These are phyloP conservation scores for Teleopsis dalmanni DNA, from an alignment of 1,140 invertebrate species.

Conservation along the genomic window DNA sequence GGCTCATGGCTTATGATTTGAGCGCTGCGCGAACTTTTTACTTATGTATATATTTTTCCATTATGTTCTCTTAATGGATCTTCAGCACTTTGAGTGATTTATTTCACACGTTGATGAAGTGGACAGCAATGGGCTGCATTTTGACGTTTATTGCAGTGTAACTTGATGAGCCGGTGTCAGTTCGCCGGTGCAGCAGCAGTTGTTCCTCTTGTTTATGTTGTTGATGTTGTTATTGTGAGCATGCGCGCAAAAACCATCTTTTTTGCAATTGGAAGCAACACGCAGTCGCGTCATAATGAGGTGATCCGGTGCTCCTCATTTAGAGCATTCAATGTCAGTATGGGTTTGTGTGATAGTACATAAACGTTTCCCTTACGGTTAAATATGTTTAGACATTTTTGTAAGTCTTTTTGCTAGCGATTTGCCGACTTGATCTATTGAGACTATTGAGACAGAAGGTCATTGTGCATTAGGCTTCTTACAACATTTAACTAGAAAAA, in stretches of 20 bases:
- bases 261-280: neutral
- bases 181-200: neutral
- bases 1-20: no score
- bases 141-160: conserved; percentile 43
- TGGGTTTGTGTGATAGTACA: no score
- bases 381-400: no score
- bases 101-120: conserved; percentile 46
- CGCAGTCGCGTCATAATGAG: conserved; percentile 3
- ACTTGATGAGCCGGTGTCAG: conserved; percentile 8
- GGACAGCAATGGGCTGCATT: conserved; percentile 45
- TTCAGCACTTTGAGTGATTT: conserved; percentile 44
- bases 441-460: no score
- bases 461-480: no score
- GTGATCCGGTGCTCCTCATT: conserved; percentile 3
- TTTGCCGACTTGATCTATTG: no score
- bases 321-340: conserved; percentile 4
- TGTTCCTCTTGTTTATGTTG: neutral
- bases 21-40: no score
- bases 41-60: no score
- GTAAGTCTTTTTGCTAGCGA: no score
- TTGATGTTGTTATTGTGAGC: neutral
- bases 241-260: neutral
- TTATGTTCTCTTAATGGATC: conserved; percentile 40
- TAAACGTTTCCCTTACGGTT: no score
- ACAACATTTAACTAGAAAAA: no score